These are phyloP conservation scores for Lymantria dispar DNA, from an alignment of 2,888 invertebrate genomes.

Conservation along the genomic window DNA sequence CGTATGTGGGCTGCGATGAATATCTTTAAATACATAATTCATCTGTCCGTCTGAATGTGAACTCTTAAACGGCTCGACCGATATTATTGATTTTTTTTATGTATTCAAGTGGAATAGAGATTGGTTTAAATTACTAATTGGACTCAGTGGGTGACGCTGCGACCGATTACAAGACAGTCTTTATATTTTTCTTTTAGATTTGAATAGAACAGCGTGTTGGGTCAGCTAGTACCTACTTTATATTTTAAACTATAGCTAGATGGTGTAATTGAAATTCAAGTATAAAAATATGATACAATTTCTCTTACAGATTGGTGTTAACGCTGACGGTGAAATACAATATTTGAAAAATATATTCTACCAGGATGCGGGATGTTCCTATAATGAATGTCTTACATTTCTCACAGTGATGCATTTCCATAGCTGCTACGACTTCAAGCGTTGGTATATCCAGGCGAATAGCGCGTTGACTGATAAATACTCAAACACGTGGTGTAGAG, in stretches of 20 bases:
- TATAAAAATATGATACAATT: neutral
- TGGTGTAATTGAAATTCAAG: neutral
- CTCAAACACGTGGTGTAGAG: slow-evolving; percentile 85
- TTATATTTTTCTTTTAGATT: too few relatives aligned
- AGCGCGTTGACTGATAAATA: slow-evolving; percentile 84
- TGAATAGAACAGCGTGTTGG: too few relatives aligned
- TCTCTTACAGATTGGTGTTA: slow-evolving; percentile 56
- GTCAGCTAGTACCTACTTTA: too few relatives aligned
- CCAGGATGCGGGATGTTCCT: slow-evolving; percentile 69
- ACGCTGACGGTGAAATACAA: slow-evolving; percentile 84
- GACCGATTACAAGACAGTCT: too few relatives aligned
- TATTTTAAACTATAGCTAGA: neutral
- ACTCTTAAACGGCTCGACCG: too few relatives aligned
- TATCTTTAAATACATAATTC: too few relatives aligned
- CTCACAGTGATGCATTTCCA: slow-evolving; percentile 10
- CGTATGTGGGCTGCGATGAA: too few relatives aligned
- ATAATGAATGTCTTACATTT: slow-evolving; percentile 59
- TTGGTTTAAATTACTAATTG: too few relatives aligned
- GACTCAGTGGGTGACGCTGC: too few relatives aligned
- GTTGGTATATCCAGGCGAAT: slow-evolving; percentile 77
- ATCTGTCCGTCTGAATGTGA: too few relatives aligned
- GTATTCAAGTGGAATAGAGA: too few relatives aligned
- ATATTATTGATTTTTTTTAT: too few relatives aligned
- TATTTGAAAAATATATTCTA: slow-evolving; percentile 79
- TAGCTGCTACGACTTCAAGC: slow-evolving; percentile 75